These are phyloP conservation scores for Hydropsyche betteni DNA, from an alignment of 2,888 invertebrate genomes.

Conservation along the genomic window DNA sequence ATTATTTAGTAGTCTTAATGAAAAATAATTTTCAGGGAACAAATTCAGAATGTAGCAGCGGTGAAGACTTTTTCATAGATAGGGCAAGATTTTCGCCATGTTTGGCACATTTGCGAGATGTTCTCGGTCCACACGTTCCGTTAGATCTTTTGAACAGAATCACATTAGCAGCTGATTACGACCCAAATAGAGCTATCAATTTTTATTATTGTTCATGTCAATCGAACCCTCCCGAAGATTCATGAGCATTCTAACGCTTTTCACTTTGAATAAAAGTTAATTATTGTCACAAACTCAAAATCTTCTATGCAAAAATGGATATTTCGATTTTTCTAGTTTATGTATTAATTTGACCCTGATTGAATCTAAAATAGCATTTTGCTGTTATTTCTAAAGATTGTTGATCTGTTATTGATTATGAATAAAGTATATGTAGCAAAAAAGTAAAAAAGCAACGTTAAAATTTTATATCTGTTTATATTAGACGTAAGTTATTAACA, in stretches of 20 bases:
- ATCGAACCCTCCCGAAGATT: background rate
- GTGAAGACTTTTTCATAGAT: constrained; percentile 56
- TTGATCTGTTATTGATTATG: too few species aligned
- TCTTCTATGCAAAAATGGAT: background rate
- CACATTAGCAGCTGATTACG: constrained; percentile 68
- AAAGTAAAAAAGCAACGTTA: too few species aligned
- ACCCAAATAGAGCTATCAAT: constrained; percentile 68
- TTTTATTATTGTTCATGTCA: constrained; percentile 61
- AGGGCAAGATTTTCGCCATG: constrained; percentile 60
- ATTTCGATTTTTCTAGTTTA: too few species aligned
- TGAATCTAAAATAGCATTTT: too few species aligned
- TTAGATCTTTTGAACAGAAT: constrained; percentile 64
- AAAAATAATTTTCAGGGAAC: constrained; percentile 51
- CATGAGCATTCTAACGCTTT: constrained; percentile 1
- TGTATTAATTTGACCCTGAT: too few species aligned
- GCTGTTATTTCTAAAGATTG: too few species aligned
- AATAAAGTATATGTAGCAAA: too few species aligned
- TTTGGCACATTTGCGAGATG: constrained; percentile 63
- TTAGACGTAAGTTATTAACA: too few species aligned
- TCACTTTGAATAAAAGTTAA: background rate
- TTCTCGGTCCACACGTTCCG: constrained; percentile 65
- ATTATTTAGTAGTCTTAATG: background rate
- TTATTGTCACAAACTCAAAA: background rate
- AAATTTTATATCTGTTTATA: too few species aligned
- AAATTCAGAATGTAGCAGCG: constrained; percentile 55